Conservation (phyloP, 2,113 vertebrate species). For the Prunella fulvescens region DNA sequence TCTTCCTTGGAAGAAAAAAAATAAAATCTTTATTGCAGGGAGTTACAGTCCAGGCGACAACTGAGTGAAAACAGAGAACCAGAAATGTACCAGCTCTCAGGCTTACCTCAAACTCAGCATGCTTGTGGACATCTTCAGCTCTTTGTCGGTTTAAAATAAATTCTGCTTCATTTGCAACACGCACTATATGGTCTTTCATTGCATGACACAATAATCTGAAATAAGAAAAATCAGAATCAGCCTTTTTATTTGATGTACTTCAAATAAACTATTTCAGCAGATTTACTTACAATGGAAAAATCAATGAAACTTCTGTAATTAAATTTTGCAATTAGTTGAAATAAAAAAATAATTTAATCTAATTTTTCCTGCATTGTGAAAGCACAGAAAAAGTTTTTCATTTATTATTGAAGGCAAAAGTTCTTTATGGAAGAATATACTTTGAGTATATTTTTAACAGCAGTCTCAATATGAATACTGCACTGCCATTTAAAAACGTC, state of each 20-base stretch:
- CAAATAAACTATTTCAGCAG: background rate
- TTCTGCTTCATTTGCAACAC: conserved; percentile 97
- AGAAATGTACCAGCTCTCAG: background rate
- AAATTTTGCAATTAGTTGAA: background rate
- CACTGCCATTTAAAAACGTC: background rate
- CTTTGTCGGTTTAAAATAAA: conserved; percentile 97
- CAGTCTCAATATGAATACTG: background rate
- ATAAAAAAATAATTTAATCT: background rate
- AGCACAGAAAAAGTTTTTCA: background rate
- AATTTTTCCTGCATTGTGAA: background rate
- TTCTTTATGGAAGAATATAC: background rate
- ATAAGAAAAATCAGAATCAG: background rate
- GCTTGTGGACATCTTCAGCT: conserved; percentile 97
- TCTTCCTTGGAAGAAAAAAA: background rate
- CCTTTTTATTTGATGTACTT: background rate
- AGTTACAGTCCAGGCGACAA: background rate
- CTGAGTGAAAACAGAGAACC: conserved; percentile 50
- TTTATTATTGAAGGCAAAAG: background rate
- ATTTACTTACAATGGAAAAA: background rate
- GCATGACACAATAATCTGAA: conserved; percentile 92
- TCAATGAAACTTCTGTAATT: background rate
- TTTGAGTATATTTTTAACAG: background rate
- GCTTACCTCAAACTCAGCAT: conserved; percentile 96
- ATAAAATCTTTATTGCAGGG: background rate
- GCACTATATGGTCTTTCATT: conserved; percentile 98